phyloP scores from a whole-genome alignment of 1,140 invertebrate species.

The Neodiprion virginianus region DNA sequence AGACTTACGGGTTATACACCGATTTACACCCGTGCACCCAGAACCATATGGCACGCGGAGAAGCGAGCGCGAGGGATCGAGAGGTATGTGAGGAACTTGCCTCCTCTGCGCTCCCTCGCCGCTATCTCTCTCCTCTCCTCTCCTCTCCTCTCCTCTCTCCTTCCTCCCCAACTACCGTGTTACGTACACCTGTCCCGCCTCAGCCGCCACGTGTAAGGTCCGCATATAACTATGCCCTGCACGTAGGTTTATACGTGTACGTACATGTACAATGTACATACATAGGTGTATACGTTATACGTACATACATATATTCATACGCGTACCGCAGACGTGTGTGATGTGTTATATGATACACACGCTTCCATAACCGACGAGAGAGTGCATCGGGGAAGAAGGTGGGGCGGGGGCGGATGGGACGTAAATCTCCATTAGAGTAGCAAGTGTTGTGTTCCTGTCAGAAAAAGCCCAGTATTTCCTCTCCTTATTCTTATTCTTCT shows the following conservation, averaged over 20 bases:
- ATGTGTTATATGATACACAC: background rate
- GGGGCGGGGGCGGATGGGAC: background rate
- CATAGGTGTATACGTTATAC: background rate
- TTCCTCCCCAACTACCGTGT: constrained; percentile 32
- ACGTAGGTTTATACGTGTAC: too few relatives aligned
- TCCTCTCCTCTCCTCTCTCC: background rate
- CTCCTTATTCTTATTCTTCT: background rate
- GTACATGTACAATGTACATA: too few relatives aligned
- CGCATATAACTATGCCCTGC: too few relatives aligned
- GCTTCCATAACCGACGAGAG: background rate
- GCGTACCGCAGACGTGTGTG: background rate
- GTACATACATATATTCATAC: background rate
- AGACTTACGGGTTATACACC: too few relatives aligned
- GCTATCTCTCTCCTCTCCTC: background rate
- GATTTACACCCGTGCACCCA: background rate
- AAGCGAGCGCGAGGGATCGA: background rate
- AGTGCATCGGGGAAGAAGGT: too few relatives aligned
- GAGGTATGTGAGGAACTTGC: background rate
- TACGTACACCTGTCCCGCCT: constrained; percentile 41
- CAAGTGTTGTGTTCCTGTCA: constrained; percentile 10
- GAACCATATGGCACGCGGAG: constrained; percentile 6
- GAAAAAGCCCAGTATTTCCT: background rate
- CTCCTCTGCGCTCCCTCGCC: background rate
- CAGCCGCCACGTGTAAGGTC: background rate
- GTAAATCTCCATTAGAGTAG: constrained; percentile 14